A percentile compares a stretch with the other conserved stretches of the same genome.
phyloP scores from a whole-genome alignment of 2,888 invertebrate genomes.

The Diadegma fenestrale region DNA sequence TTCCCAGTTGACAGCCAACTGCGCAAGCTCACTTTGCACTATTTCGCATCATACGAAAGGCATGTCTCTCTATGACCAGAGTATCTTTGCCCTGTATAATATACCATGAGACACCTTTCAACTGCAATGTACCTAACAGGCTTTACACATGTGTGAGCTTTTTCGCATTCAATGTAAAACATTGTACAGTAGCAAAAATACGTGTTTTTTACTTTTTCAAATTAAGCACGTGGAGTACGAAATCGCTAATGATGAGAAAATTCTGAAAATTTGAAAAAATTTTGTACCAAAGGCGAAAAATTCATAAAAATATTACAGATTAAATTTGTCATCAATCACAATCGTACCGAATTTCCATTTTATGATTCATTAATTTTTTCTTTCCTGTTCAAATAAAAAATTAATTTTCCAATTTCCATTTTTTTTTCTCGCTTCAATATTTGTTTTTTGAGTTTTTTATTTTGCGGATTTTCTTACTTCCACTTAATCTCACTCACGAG shows the following conservation, averaged over 20 bases:
- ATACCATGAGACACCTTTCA: slow-evolving; percentile 9
- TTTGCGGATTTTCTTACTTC: neutral
- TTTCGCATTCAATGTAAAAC: slow-evolving; percentile 6
- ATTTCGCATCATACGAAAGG: slow-evolving; percentile 13
- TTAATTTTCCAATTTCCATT: too few species aligned
- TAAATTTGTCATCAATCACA: too few species aligned
- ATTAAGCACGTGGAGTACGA: too few species aligned
- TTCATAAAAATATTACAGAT: too few species aligned
- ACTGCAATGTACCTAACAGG: slow-evolving; percentile 26
- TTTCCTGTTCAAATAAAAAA: too few species aligned
- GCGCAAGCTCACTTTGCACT: slow-evolving; percentile 27
- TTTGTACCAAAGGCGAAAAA: too few species aligned
- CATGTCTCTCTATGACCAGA: slow-evolving; percentile 28
- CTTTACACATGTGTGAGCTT: slow-evolving; percentile 34
- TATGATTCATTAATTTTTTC: too few species aligned
- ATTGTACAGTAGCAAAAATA: neutral
- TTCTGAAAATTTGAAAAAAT: too few species aligned
- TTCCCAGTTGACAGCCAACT: slow-evolving; percentile 56
- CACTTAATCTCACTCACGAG: slow-evolving; percentile 2
- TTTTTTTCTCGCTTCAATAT: neutral
- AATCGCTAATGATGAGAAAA: too few species aligned
- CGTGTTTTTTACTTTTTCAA: neutral
- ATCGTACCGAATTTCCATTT: too few species aligned
- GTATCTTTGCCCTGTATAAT: slow-evolving; percentile 16
- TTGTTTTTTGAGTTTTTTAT: too few species aligned